These are phyloP conservation scores for Hoplodrina blanda DNA, from an alignment of 2,888 invertebrate species.

Conservation along the genomic window DNA sequence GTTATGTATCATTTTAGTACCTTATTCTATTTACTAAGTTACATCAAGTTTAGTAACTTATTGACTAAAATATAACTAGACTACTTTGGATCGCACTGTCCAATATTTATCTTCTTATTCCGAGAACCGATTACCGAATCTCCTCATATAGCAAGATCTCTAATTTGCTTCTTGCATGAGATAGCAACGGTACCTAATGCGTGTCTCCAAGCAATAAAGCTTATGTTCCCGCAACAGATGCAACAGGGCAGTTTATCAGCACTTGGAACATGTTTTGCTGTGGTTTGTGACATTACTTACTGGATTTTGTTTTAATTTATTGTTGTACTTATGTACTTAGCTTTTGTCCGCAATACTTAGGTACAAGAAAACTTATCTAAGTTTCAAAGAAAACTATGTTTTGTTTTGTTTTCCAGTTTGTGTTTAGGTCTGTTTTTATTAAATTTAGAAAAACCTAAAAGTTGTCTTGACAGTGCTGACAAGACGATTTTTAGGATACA, in stretches of 20 bases:
- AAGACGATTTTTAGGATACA: no score
- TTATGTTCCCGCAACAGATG: constrained; percentile 43
- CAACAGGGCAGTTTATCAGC: constrained; percentile 63
- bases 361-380: constrained; percentile 3
- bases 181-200: constrained; percentile 36
- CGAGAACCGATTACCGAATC: not conserved
- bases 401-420: not conserved
- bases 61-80: no score
- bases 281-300: constrained; percentile 41
- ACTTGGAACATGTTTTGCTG: constrained; percentile 42
- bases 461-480: no score
- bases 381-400: not conserved
- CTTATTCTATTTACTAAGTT: no score
- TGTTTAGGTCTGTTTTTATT: not conserved
- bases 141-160: constrained; percentile 23
- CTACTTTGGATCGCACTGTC: no score
- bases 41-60: no score
- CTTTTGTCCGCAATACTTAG: constrained; percentile 20
- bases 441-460: no score
- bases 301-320: constrained; percentile 45
- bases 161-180: constrained; percentile 70
- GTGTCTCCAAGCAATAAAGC: constrained; percentile 59
- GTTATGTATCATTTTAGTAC: no score
- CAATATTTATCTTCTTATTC: no score
- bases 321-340: constrained; percentile 14